Evolutionary conservation across 2,888 invertebrate genomes (phyloP).

Genomic region (Troilus luridus): DNA sequence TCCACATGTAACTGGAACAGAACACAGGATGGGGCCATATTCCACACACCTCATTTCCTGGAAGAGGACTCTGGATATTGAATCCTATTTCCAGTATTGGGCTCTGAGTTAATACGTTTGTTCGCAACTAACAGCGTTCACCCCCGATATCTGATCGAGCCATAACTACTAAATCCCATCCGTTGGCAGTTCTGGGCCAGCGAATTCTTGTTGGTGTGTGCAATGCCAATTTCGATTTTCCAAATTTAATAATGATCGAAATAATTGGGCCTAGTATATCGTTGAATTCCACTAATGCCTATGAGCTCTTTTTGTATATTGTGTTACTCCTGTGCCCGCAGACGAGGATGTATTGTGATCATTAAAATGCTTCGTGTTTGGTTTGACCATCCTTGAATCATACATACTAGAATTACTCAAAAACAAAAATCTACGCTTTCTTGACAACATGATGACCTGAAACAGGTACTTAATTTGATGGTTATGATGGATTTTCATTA

Average conservation of each 20-base stretch:
- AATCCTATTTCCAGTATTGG: slow-evolving; percentile 38
- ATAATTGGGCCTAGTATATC: no score
- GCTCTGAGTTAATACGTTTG: background rate
- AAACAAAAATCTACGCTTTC: no score
- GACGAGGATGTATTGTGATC: no score
- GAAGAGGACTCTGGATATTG: slow-evolving; percentile 12
- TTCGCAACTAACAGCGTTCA: background rate
- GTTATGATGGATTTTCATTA: no score
- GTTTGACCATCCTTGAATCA: no score
- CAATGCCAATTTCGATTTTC: background rate
- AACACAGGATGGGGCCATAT: background rate
- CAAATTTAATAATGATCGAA: background rate
- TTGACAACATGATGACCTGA: no score
- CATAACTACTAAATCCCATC: background rate
- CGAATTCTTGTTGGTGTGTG: background rate
- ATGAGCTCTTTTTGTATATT: no score
- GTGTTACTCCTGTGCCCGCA: no score
- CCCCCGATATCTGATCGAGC: background rate
- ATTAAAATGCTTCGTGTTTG: no score
- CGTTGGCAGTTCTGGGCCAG: background rate
- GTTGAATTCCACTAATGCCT: no score
- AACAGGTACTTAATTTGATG: no score
- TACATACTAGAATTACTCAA: no score
- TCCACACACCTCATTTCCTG: slow-evolving; percentile 46
- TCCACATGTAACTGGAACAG: background rate